Evolutionary conservation across 2,888 invertebrate genomes (phyloP).

Genomic region (Chloroclysta siterata): DNA sequence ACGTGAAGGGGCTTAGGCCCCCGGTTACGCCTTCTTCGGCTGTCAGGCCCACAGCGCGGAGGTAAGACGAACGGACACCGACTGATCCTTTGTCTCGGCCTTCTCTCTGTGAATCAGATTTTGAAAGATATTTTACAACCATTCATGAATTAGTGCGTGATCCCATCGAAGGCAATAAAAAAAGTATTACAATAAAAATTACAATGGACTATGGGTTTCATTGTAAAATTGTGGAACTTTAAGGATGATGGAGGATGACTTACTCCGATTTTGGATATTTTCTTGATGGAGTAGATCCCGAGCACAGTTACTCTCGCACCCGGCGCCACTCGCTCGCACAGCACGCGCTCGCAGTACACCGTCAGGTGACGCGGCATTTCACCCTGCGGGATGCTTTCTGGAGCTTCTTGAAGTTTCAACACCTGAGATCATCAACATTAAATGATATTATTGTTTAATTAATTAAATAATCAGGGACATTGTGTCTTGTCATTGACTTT

Average conservation of each 20-base stretch:
- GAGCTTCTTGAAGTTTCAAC: conserved; percentile 98
- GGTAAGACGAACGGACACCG: conserved; percentile 97
- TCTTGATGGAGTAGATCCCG: conserved; percentile 98
- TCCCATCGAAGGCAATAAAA: too few species aligned
- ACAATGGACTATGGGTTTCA: too few species aligned
- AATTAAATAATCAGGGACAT: too few species aligned
- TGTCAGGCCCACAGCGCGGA: conserved; percentile 96
- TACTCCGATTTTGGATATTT: conserved; percentile 88
- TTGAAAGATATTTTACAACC: neutral
- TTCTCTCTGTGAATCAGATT: conserved; percentile 69
- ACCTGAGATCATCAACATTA: conserved; percentile 70
- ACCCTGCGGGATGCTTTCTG: conserved; percentile 95
- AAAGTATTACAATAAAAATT: too few species aligned
- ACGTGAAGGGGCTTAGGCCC: conserved; percentile 81
- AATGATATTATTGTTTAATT: too few species aligned
- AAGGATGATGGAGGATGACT: too few species aligned
- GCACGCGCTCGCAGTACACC: conserved; percentile 95
- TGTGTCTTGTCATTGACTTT: too few species aligned
- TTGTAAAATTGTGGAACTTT: too few species aligned
- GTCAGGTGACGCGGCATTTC: conserved; percentile 99
- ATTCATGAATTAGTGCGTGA: too few species aligned
- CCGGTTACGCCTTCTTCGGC: conserved; percentile 93
- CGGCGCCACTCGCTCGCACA: conserved; percentile 98
- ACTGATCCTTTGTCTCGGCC: conserved; percentile 91
- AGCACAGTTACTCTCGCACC: conserved; percentile 97